phyloP scores from a whole-genome alignment of 2,888 invertebrate species.

The Eumacrocentrus americanus region DNA sequence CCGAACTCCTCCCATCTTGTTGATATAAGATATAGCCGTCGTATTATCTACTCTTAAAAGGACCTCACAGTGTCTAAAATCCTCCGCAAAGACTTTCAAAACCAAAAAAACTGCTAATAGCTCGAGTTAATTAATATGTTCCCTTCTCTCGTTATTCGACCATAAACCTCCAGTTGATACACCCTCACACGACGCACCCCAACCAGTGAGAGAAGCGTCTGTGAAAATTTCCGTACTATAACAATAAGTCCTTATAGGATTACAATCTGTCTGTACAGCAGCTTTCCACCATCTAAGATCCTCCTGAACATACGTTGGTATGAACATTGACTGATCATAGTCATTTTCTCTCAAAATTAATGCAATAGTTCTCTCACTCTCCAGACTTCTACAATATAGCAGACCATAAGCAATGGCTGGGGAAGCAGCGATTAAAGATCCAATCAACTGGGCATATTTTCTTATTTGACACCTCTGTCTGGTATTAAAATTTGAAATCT shows the following conservation, averaged over 20 bases:
- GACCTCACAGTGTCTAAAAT: not conserved
- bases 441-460: conserved; percentile 28
- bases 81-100: no score
- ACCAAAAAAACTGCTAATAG: not conserved
- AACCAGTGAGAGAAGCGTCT: conserved; percentile 24
- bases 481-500: conserved; percentile 20
- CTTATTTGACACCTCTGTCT: conserved; percentile 28
- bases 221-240: conserved; percentile 25
- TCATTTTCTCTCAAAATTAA: conserved; percentile 18
- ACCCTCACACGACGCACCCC: conserved; percentile 20
- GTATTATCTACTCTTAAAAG: not conserved
- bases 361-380: conserved; percentile 34
- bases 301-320: conserved; percentile 12
- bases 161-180: conserved; percentile 14
- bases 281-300: conserved; percentile 28
- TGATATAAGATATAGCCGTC: not conserved
- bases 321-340: conserved; percentile 23
- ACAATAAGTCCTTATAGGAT: conserved; percentile 19
- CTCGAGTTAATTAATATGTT: conserved; percentile 20
- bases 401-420: conserved; percentile 36
- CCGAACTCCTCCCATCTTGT: not conserved
- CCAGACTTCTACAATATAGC: conserved; percentile 33
- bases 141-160: conserved; percentile 5
- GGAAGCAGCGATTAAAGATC: conserved; percentile 67
- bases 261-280: conserved; percentile 13